Conservation (phyloP, 2,888 invertebrate species). For the Tenthredo mesomela region DNA sequence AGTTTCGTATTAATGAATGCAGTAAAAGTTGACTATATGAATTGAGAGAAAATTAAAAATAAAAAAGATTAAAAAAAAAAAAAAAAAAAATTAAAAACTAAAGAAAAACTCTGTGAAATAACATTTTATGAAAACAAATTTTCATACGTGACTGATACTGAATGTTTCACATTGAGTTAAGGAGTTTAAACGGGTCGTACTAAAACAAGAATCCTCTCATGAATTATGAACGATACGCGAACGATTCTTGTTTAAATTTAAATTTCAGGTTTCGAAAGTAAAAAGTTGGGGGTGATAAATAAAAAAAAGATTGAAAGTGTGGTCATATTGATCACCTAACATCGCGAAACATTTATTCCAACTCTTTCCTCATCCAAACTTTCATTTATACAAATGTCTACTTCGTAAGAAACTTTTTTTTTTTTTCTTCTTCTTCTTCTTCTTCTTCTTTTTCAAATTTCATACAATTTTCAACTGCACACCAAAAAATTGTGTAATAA, state of each 20-base stretch:
- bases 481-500: not conserved
- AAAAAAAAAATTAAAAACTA: not conserved
- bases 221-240: slow-evolving; percentile 31
- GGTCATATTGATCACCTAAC: not conserved
- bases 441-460: not conserved
- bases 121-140: not conserved
- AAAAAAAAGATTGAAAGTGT: not conserved
- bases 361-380: not conserved
- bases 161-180: slow-evolving; percentile 17
- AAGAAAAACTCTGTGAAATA: not conserved
- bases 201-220: slow-evolving; percentile 11
- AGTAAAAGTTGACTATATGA: not conserved
- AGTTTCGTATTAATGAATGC: not conserved
- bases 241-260: not conserved
- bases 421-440: too few species aligned
- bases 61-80: not conserved
- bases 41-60: not conserved
- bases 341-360: not conserved
- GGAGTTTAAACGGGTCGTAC: not conserved
- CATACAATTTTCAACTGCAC: not conserved
- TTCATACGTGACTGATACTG: not conserved
- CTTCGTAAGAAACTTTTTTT: not conserved
- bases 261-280: not conserved
- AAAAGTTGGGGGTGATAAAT: not conserved
- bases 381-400: not conserved